Conservation (phyloP, 1,140 invertebrate genomes). For the Zaprionus davidi region DNA sequence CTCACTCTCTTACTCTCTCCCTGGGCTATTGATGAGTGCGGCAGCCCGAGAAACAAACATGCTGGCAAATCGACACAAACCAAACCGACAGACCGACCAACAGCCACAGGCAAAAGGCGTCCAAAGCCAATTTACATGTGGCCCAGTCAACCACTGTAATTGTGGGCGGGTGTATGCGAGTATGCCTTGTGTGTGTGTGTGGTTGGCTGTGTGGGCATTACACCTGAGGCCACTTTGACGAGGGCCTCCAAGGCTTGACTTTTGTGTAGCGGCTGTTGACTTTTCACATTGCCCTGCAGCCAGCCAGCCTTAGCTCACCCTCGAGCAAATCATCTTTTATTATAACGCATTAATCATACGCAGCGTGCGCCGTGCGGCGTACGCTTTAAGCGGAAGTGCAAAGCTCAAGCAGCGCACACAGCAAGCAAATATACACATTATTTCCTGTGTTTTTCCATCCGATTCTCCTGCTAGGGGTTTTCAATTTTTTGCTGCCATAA, state of each 20-base stretch:
- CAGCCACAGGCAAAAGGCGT: conserved; percentile 35
- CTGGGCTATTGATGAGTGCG: conserved; percentile 19
- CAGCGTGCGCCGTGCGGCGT: conserved; percentile 37
- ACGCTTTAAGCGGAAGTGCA: conserved; percentile 53
- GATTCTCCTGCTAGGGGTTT: conserved; percentile 19
- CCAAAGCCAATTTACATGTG: conserved; percentile 74
- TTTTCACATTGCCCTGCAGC: conserved; percentile 53
- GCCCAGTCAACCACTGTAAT: conserved; percentile 45
- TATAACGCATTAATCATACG: conserved; percentile 77
- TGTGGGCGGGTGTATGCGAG: conserved; percentile 34
- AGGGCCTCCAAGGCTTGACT: conserved; percentile 40
- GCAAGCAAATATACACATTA: conserved; percentile 40
- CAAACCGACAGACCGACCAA: conserved; percentile 30
- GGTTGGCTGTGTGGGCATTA: conserved; percentile 38
- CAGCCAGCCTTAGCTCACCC: conserved; percentile 37
- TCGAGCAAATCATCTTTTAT: conserved; percentile 80
- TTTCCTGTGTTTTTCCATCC: conserved; percentile 7
- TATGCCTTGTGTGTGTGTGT: conserved; percentile 29
- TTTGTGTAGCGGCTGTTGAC: conserved; percentile 71
- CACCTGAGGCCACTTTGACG: conserved; percentile 60
- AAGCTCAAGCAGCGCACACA: conserved; percentile 48
- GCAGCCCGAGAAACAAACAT: conserved; percentile 54
- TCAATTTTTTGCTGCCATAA: conserved; percentile 45
- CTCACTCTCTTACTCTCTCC: background rate
- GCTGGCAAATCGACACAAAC: conserved; percentile 43